A percentile compares a stretch with the other conserved stretches of the same genome.
These are phyloP conservation scores for Sphenopsis melanotis DNA, from an alignment of 2,797 vertebrate species.

Conservation along the genomic window DNA sequence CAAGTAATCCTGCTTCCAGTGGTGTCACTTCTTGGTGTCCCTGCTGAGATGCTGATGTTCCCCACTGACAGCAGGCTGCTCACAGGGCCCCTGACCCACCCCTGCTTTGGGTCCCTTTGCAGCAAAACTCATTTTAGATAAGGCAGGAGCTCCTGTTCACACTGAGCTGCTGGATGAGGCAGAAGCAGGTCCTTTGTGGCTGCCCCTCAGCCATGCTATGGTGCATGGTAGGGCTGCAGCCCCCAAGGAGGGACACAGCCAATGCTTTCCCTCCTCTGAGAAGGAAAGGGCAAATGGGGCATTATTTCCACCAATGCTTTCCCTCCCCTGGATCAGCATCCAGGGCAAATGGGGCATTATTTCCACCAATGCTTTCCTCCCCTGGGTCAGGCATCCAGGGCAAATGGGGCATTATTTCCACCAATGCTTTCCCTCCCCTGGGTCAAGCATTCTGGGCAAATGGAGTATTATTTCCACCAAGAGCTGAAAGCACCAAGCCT, in stretches of 20 bases:
- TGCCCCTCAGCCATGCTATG: background rate
- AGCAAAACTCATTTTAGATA: background rate
- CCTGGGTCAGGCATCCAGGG: background rate
- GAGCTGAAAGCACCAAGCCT: background rate
- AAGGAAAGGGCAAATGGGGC: background rate
- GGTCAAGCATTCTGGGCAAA: background rate
- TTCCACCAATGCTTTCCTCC: background rate
- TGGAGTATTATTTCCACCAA: background rate
- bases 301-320: background rate
- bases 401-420: background rate
- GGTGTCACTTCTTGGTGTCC: background rate
- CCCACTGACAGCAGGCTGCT: background rate
- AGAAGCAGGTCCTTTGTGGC: background rate
- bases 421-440: background rate
- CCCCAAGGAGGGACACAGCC: background rate
- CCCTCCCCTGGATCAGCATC: background rate
- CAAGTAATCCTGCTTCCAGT: background rate
- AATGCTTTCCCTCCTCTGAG: background rate
- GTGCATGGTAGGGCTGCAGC: background rate
- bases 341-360: background rate
- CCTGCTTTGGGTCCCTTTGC: background rate
- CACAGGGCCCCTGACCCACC: accelerated
- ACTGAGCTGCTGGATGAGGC: background rate
- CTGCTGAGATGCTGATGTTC: background rate
- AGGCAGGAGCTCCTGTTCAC: background rate